Evolutionary conservation across 2,888 invertebrate species (phyloP).

Genomic region (Agonopterix arenella): DNA sequence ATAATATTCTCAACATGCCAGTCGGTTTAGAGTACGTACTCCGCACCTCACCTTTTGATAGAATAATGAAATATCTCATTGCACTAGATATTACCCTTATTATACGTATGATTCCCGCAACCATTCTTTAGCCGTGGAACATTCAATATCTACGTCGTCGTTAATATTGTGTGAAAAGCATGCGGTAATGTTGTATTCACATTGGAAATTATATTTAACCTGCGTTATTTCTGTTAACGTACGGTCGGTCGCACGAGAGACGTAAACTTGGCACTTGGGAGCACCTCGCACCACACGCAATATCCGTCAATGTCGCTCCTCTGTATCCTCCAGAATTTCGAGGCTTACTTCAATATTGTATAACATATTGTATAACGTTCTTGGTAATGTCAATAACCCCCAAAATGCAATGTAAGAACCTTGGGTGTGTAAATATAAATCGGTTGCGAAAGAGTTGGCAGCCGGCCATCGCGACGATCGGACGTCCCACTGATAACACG

Average conservation of each 20-base stretch:
- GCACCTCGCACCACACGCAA: constrained; percentile 18
- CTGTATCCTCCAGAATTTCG: constrained; percentile 35
- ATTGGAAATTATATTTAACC: constrained; percentile 39
- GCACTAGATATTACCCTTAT: no score
- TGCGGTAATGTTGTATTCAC: constrained; percentile 9
- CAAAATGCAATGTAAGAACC: constrained; percentile 68
- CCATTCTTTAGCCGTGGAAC: no score
- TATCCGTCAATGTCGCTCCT: constrained; percentile 27
- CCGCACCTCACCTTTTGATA: no score
- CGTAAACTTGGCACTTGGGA: constrained; percentile 63
- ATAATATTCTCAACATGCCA: no score
- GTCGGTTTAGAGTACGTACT: no score
- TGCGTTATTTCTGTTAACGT: constrained; percentile 52
- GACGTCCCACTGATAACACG: constrained; percentile 44
- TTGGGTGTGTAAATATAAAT: constrained; percentile 62
- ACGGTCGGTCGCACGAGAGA: constrained; percentile 21
- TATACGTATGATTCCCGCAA: no score
- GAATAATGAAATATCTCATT: no score
- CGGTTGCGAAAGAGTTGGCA: constrained; percentile 68
- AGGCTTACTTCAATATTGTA: constrained; percentile 33
- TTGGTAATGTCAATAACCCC: constrained; percentile 71
- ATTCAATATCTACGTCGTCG: no score
- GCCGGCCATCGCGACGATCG: constrained; percentile 44
- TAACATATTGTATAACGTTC: constrained; percentile 54
- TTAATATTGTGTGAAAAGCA: no score